Percentiles rank a stretch among this genome's conserved stretches.
Evolutionary conservation across 2,113 vertebrate species (phyloP).

Genomic region (Hemibagrus wyckioides): DNA sequence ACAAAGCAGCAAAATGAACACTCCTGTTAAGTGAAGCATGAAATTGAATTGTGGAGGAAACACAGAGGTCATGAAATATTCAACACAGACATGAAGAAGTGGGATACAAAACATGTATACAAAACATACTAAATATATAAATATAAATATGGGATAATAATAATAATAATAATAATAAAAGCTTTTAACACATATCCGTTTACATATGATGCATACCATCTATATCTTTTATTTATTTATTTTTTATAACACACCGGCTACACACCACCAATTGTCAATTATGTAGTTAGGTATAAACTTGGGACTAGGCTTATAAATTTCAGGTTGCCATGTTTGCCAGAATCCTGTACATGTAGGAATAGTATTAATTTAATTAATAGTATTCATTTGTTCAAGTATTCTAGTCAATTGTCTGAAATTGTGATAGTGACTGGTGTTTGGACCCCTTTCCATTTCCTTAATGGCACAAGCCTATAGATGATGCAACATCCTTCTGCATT

Average conservation of each 20-base stretch:
- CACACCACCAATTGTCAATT: not conserved
- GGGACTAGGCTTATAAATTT: not conserved
- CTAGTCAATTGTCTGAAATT: not conserved
- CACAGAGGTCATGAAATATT: not conserved
- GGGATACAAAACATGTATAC: too few species aligned
- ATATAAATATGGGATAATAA: not conserved
- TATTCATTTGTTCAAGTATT: not conserved
- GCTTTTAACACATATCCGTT: not conserved
- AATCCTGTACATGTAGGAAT: not conserved
- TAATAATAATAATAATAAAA: not conserved
- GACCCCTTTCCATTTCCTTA: not conserved
- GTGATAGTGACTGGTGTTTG: not conserved
- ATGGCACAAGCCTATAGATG: not conserved
- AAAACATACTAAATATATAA: not conserved
- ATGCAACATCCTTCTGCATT: conserved; percentile 12
- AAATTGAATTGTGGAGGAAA: not conserved
- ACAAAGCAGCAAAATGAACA: not conserved
- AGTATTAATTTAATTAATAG: too few species aligned
- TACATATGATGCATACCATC: not conserved
- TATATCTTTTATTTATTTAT: not conserved
- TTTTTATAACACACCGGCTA: not conserved
- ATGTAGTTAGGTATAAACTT: not conserved
- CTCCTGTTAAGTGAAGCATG: not conserved
- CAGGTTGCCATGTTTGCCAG: not conserved
- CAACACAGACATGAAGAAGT: not conserved